Conservation (phyloP, 2,113 vertebrate species). For the Pimephales promelas region DNA sequence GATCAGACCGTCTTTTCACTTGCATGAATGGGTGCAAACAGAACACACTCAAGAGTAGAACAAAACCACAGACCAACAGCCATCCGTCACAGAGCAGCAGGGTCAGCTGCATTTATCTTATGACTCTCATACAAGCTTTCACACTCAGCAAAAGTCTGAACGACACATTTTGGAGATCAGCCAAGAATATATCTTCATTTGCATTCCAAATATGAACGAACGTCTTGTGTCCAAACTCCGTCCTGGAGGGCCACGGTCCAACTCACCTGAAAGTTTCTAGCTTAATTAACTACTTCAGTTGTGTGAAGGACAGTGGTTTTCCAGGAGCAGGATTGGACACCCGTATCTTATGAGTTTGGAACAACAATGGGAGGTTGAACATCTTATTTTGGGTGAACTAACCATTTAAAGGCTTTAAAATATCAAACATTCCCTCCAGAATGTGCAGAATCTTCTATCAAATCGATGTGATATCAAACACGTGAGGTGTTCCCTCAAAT, state of each 20-base stretch:
- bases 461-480: background rate
- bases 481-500: background rate
- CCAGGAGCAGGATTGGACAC: too few species aligned
- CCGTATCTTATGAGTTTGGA: too few species aligned
- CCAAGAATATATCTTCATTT: too few species aligned
- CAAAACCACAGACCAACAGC: conserved; percentile 22
- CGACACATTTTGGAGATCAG: background rate
- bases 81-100: conserved; percentile 24
- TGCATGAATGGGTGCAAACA: conserved; percentile 39
- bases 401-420: background rate
- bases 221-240: too few species aligned
- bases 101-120: conserved; percentile 24
- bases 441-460: background rate
- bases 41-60: conserved; percentile 39
- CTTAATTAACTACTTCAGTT: too few species aligned
- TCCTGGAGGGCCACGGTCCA: too few species aligned
- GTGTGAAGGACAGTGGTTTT: too few species aligned
- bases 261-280: too few species aligned
- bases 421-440: background rate
- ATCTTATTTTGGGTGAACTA: too few species aligned
- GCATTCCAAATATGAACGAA: too few species aligned
- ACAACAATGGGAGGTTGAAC: too few species aligned
- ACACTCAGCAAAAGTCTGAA: conserved; percentile 24
- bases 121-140: conserved; percentile 34
- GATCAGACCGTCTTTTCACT: conserved; percentile 22